Evolutionary conservation across 2,797 vertebrate species (phyloP), one percentile per base, ranked within the genome.

Genomic region (Eurystomus glaucurus): DNA sequence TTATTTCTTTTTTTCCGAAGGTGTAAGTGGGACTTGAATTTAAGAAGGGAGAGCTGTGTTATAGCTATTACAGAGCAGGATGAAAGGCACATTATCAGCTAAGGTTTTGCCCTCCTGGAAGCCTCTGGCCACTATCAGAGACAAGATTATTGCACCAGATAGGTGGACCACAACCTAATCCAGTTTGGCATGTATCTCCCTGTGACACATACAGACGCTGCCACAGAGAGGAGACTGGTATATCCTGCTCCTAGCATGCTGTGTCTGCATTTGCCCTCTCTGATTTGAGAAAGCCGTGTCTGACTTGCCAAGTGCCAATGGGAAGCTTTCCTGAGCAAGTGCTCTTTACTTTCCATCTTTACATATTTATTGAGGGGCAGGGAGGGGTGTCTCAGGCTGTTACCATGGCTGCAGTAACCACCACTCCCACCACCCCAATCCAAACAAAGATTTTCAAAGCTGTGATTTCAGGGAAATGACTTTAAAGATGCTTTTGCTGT

Each of bases 201-300:
- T 87, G 86, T 97, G 97, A 94, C 86, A 77, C 96, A 94, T 12
- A n/a, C 16, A 61, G 96, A 93, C 85, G 60, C 92, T 79, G 35
- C 70, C 80, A 29, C 28, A 28, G 77, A 41, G 14, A 74, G 70
- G 72, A 85, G 83, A 94, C 96, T 75, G 88, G 88, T 82, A 80
- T 58, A 88, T 91, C 97, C 90, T 87, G 95, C 64, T 97, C 81
- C 33, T 11, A 77, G 48, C 48, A 23, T 11, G 55, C 90, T 74
- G 77, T 13, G 77, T 50, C 91, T 93, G 89, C 79, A 1, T 52
- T 62, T 83, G 66, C 43, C 74, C 61, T 79, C 90, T 87, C 75
- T 66, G 83, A 50, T 85, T 26, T 26, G 31, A 43, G 45, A 87
- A 84, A 92, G 48, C 33, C 77, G 1, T 33, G 3, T 62, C 69